Percentiles rank a stretch among this genome's conserved stretches.
These are phyloP conservation scores for Chironomus tepperi DNA, from an alignment of 1,140 invertebrate species.

Conservation along the genomic window DNA sequence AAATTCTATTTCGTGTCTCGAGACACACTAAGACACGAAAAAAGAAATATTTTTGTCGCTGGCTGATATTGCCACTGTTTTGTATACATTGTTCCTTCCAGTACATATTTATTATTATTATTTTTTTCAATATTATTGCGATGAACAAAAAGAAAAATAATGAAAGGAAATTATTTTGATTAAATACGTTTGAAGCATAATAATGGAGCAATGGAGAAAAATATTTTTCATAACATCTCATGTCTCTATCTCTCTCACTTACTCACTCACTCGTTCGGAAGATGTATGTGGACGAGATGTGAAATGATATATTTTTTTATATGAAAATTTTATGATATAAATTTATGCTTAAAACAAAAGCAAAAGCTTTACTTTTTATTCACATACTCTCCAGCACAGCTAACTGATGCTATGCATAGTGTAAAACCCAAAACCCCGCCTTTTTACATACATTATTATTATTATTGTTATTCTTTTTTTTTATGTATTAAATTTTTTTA, in stretches of 20 bases:
- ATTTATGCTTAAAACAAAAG: slow-evolving; percentile 23
- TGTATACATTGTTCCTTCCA: too few species aligned
- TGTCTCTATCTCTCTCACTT: too few species aligned
- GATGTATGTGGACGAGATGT: neutral
- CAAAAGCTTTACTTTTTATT: neutral
- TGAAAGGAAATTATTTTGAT: slow-evolving; percentile 22
- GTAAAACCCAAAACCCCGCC: slow-evolving; percentile 8
- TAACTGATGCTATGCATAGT: neutral
- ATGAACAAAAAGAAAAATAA: neutral
- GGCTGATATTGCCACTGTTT: neutral
- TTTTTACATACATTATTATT: slow-evolving; percentile 20
- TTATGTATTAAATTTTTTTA: slow-evolving; percentile 23
- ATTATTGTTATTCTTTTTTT: slow-evolving; percentile 1
- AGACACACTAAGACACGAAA: slow-evolving; percentile 7
- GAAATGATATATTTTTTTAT: neutral
- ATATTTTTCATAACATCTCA: slow-evolving; percentile 8
- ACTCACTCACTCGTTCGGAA: neutral
- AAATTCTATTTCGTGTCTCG: neutral
- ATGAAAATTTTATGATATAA: slow-evolving; percentile 23
- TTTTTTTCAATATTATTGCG: too few species aligned
- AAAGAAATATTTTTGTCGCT: neutral
- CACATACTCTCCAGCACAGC: neutral
- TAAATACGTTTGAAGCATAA: slow-evolving; percentile 21
- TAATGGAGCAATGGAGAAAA: neutral
- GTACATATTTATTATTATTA: too few species aligned